Base-by-base conservation (phyloP, 2,888 invertebrate genomes). In the Athalia rosae region DNA sequence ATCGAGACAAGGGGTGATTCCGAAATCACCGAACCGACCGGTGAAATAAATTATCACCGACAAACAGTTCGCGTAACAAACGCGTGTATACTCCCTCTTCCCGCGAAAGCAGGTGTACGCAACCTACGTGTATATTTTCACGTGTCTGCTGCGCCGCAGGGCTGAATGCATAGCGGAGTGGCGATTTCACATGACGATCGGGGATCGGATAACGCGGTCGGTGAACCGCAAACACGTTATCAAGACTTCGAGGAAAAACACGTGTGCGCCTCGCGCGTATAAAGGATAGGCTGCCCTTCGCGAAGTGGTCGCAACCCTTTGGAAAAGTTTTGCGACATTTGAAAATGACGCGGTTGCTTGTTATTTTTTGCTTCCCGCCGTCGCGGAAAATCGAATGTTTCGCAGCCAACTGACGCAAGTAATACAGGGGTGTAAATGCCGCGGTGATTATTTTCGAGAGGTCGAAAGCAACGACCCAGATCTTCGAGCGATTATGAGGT, bases 271-370 rank as follows among this genome's bases (percentile, higher is more conserved):
- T n/a, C n/a, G n/a, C n/a, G n/a, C n/a, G n/a, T n/a, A n/a, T n/a
- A n/a, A n/a, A 53, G 67, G 50, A 67, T 28, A 28, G 28, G 28
- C 28, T 28, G 28, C 28, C 28, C 28, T 28, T 28, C 50, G 28
- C 43, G 50, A 45, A 67, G 67, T 53, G 50, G 67, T 53, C 66
- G 28, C 28, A 67, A 67, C n/a, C 58, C 71, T 58, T 58, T n/a
- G 71, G 58, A 41, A 45, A 58, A 56, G 45, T 58, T 71, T 56
- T n/a, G n/a, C n/a, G n/a, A n/a, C n/a, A n/a, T 28, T 28, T 2
- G 28, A 28, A 28, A 28, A 28, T 2, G 0, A 15, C 50, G 58
- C 28, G 28, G 58, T 13, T 13, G 71, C 58, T n/a, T n/a, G n/a
- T n/a, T n/a, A 58, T 58, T 58, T 71, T 56, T 45, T 45, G 43